Percentiles rank a stretch among this genome's conserved stretches.
phyloP scores from a whole-genome alignment of 2,888 invertebrate genomes.

The Sinohyriopsis cumingii region DNA sequence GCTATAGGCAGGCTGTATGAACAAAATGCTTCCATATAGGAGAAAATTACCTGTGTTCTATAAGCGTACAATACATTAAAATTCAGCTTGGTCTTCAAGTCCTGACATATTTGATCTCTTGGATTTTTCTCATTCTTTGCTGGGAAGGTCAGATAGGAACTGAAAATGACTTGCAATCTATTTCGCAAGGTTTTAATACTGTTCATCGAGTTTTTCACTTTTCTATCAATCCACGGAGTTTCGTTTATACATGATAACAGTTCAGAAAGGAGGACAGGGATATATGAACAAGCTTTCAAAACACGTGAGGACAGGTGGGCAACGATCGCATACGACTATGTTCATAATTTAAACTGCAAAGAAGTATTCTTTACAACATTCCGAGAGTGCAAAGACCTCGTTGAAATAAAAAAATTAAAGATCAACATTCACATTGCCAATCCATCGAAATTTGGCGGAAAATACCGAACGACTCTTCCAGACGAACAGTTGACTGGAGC shows the following conservation, averaged over 20 bases:
- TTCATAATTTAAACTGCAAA: constrained; percentile 57
- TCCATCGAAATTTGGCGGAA: constrained; percentile 51
- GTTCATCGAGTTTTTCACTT: too few relatives aligned
- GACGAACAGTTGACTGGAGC: constrained; percentile 67
- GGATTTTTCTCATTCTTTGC: too few relatives aligned
- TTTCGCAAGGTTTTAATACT: too few relatives aligned
- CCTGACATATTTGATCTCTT: too few relatives aligned
- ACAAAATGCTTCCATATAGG: too few relatives aligned
- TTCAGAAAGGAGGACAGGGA: constrained; percentile 32
- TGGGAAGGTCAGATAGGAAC: too few relatives aligned
- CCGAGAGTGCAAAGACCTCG: constrained; percentile 61
- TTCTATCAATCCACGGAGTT: too few relatives aligned
- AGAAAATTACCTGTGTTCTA: too few relatives aligned
- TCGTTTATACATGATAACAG: constrained; percentile 27
- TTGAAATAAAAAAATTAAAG: constrained; percentile 41
- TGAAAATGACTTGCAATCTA: too few relatives aligned
- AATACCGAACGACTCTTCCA: constrained; percentile 64
- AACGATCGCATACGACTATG: constrained; percentile 59
- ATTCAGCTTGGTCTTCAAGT: too few relatives aligned
- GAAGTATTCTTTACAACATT: constrained; percentile 65
- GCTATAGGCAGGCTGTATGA: too few relatives aligned
- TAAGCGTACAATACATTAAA: too few relatives aligned
- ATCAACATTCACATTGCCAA: constrained; percentile 66
- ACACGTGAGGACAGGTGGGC: constrained; percentile 61
- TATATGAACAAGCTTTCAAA: constrained; percentile 30